phyloP scores from a whole-genome alignment of 2,888 invertebrate genomes.

The Bombylius major region DNA sequence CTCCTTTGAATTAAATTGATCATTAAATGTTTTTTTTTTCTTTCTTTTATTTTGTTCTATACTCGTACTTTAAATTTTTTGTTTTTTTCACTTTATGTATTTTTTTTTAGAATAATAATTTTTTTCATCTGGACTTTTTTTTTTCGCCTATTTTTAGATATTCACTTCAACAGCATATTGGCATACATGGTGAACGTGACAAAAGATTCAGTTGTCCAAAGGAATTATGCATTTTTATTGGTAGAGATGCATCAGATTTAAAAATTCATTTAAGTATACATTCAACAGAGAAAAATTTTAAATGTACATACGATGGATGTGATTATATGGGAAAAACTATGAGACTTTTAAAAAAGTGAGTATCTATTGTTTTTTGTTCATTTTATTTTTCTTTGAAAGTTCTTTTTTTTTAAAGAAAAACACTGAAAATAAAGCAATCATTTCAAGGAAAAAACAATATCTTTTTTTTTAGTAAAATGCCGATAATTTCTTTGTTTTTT shows the following conservation, averaged over 20 bases:
- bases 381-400: too few species aligned
- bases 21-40: neutral
- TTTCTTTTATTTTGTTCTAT: neutral
- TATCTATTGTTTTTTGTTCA: neutral
- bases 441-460: too few species aligned
- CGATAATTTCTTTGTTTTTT: too few species aligned
- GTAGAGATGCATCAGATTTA: slow-evolving; percentile 43
- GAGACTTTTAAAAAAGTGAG: slow-evolving; percentile 40
- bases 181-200: slow-evolving; percentile 34
- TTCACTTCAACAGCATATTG: slow-evolving; percentile 46
- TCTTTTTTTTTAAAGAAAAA: too few species aligned
- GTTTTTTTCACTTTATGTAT: too few species aligned
- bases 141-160: slow-evolving; percentile 34
- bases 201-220: slow-evolving; percentile 40
- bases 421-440: too few species aligned
- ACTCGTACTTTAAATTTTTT: too few species aligned
- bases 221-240: slow-evolving; percentile 44
- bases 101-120: too few species aligned
- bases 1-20: too few species aligned
- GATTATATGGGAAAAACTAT: slow-evolving; percentile 43
- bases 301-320: slow-evolving; percentile 38
- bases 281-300: slow-evolving; percentile 37
- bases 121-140: too few species aligned
- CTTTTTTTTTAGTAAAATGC: too few species aligned
- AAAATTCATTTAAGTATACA: slow-evolving; percentile 44